Percentiles rank a stretch among this genome's conserved stretches.
phyloP scores from a whole-genome alignment of 2,113 vertebrate species.

The Ciconia maguari region DNA sequence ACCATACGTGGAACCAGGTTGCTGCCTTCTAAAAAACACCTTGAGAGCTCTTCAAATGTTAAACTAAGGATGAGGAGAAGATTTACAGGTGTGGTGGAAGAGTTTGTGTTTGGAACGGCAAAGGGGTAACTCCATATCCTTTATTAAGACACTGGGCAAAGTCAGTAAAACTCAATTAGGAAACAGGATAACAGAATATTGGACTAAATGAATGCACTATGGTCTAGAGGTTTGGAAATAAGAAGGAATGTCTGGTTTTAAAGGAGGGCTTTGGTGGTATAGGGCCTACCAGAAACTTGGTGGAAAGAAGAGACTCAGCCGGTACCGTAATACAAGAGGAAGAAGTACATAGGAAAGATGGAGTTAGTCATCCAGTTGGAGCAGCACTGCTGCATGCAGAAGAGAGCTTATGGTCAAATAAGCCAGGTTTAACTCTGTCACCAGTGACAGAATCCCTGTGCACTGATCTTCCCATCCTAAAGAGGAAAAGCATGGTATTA shows the following conservation, averaged over 20 bases:
- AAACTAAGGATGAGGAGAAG: background rate
- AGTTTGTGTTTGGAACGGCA: background rate
- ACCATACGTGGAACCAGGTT: background rate
- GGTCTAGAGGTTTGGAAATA: background rate
- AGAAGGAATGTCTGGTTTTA: background rate
- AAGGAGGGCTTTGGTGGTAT: background rate
- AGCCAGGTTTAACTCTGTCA: background rate
- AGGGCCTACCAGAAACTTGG: background rate
- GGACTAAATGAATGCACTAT: background rate
- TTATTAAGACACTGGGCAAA: background rate
- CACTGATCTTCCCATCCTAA: background rate
- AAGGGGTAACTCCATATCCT: background rate
- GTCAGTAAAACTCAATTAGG: background rate
- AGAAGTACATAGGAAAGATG: background rate
- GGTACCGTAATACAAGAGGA: background rate
- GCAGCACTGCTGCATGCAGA: background rate
- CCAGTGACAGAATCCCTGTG: background rate
- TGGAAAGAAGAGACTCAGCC: background rate
- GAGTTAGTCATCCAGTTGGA: background rate
- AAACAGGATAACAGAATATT: background rate
- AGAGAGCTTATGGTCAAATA: background rate
- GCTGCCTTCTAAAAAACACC: background rate
- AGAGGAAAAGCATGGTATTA: background rate
- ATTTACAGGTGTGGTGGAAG: background rate
- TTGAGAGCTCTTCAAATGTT: background rate